Base-by-base conservation (phyloP, 2,888 invertebrate genomes). In the Rhyacophila evoluta region DNA sequence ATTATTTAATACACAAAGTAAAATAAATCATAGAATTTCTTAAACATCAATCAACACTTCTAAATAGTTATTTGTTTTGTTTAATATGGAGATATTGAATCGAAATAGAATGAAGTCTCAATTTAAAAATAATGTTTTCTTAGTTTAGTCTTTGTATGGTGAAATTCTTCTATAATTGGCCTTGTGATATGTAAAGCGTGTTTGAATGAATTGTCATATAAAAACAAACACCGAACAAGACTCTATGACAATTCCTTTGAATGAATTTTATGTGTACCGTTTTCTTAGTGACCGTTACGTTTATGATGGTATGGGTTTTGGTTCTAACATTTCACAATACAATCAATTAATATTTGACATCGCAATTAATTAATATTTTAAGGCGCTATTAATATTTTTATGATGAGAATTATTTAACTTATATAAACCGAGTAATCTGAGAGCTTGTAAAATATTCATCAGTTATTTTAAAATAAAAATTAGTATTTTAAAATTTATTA, bases 181-280 rank as follows among this genome's bases (percentile, higher is more conserved):
- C 6, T 33, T 33, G 6, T 33, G 29, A 33, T 33, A 6, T 33
- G 2, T 33, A 33, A 25, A 25, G 8, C 11, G 41, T 71, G 19
- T 25, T 70, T 4, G n/a, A 25, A 74, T 28, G 70, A 74, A 74
- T 74, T 78, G 33, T 39, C n/a, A 27, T 74, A 77, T 73, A 11
- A 28, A 25, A 76, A n/a, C 0, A 2, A 74, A 67, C 73, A 80
- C 38, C 75, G 78, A 80, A 80, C 80, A 75, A 78, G 74, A 76
- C 78, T 80, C 78, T 78, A 73, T 41, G 28, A 33, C 71, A 75
- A 68, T 78, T 80, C n/a, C 25, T 69, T 37, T 12, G 25, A 11
- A n/a, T 37, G 15, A n/a, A 39, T 55, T 55, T 55, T 55, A 25
- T 55, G 6, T 25, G 8, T 19, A 15, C 15, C 5, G 15, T 1